Percentiles rank a stretch among this genome's conserved stretches.
phyloP scores from a whole-genome alignment of 2,888 invertebrate genomes.

The Agriotes lineatus region DNA sequence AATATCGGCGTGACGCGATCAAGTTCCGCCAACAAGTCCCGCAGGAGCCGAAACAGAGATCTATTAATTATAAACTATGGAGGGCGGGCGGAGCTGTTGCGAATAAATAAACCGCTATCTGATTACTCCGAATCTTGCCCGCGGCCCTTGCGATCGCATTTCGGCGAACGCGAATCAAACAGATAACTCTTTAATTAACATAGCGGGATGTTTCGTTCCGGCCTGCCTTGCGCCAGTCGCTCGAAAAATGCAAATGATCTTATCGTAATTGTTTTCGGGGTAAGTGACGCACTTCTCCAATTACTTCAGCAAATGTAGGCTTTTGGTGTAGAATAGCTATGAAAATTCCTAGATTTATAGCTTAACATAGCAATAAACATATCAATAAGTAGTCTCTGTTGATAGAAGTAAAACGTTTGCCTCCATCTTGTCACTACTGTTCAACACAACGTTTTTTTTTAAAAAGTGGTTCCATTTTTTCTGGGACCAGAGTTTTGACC shows the following conservation, averaged over 20 bases:
- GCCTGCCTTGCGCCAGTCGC: conserved; percentile 22
- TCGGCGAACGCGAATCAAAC: conserved; percentile 25
- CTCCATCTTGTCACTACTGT: too few species aligned
- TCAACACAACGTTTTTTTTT: too few species aligned
- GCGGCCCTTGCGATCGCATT: conserved; percentile 20
- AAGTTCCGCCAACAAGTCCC: conserved; percentile 22
- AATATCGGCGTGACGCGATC: conserved; percentile 22
- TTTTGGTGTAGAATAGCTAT: too few species aligned
- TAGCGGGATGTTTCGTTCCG: conserved; percentile 30
- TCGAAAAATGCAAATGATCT: conserved; percentile 22
- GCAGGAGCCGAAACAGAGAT: conserved; percentile 17
- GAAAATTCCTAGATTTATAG: too few species aligned
- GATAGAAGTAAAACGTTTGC: too few species aligned
- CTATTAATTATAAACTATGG: conserved; percentile 30
- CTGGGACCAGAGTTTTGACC: too few species aligned
- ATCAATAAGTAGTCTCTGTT: too few species aligned
- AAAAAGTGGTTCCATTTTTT: too few species aligned
- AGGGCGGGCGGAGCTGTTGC: conserved; percentile 19
- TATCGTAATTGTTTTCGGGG: conserved; percentile 25
- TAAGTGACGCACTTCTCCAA: conserved; percentile 7
- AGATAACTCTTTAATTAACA: conserved; percentile 35
- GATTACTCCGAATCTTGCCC: conserved; percentile 25
- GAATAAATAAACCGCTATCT: conserved; percentile 36
- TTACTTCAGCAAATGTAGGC: too few species aligned
- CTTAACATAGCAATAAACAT: too few species aligned